phyloP scores from a whole-genome alignment of 2,888 invertebrate species.

The Dryobotodes eremita region DNA sequence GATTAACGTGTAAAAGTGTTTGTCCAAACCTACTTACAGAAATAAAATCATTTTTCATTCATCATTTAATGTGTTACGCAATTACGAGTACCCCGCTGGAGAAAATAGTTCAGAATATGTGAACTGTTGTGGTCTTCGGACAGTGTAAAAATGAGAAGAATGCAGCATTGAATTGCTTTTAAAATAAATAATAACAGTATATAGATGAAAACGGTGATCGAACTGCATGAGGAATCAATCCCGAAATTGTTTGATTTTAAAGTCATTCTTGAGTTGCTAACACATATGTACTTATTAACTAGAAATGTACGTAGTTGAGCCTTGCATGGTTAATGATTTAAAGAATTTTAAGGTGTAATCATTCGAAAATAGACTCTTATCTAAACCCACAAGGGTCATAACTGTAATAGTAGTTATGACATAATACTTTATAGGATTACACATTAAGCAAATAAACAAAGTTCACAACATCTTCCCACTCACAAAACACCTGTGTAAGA shows the following conservation, averaged over 20 bases:
- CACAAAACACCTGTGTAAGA: too few species aligned
- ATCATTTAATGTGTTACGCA: too few species aligned
- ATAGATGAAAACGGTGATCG: too few species aligned
- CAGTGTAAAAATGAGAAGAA: neutral
- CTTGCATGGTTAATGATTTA: neutral
- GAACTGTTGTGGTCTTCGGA: neutral
- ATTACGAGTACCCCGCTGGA: too few species aligned
- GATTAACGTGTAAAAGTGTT: too few species aligned
- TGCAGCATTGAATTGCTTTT: neutral
- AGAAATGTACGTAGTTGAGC: neutral
- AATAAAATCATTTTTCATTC: too few species aligned
- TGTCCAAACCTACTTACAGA: too few species aligned
- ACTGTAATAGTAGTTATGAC: neutral
- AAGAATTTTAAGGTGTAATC: neutral
- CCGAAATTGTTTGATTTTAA: neutral
- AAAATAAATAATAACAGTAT: neutral
- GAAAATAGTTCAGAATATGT: neutral
- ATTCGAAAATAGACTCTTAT: neutral
- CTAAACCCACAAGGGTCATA: too few species aligned
- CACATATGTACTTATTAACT: neutral
- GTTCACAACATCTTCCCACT: too few species aligned
- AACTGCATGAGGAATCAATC: too few species aligned
- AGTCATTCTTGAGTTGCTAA: neutral
- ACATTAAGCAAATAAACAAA: neutral
- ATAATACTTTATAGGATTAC: neutral